These are phyloP conservation scores for Pteronura brasiliensis DNA, from an alignment of 2,113 vertebrate species.

Conservation along the genomic window DNA sequence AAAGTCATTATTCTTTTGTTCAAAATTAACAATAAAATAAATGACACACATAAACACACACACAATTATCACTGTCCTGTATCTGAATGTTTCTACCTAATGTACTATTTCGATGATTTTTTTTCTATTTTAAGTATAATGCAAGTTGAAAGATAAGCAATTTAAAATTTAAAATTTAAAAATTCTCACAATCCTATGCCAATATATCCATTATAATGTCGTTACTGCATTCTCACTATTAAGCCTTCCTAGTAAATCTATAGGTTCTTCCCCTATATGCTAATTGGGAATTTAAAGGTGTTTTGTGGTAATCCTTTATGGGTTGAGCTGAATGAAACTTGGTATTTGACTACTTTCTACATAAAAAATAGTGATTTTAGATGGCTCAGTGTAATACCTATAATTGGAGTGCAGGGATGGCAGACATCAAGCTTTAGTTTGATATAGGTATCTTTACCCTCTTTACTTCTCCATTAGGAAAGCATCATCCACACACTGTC, in stretches of 20 bases:
- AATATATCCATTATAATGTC: not conserved
- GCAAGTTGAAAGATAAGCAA: not conserved
- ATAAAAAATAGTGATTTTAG: not conserved
- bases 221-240: not conserved
- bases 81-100: conserved; percentile 11
- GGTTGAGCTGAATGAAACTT: not conserved
- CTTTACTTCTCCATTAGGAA: not conserved
- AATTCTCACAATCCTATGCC: not conserved
- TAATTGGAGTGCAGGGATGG: not conserved
- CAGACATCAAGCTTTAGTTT: not conserved
- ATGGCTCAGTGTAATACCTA: not conserved
- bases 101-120: not conserved
- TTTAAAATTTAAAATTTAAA: not conserved
- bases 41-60: not conserved
- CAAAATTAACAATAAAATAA: not conserved
- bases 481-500: not conserved
- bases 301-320: not conserved
- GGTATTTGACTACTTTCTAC: not conserved
- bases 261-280: not conserved
- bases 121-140: not conserved
- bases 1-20: not conserved
- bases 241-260: not conserved
- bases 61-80: not conserved
- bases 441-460: not conserved
- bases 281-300: not conserved